phyloP scores from a whole-genome alignment of 2,797 vertebrate genomes.

The Manis crassicaudata region DNA sequence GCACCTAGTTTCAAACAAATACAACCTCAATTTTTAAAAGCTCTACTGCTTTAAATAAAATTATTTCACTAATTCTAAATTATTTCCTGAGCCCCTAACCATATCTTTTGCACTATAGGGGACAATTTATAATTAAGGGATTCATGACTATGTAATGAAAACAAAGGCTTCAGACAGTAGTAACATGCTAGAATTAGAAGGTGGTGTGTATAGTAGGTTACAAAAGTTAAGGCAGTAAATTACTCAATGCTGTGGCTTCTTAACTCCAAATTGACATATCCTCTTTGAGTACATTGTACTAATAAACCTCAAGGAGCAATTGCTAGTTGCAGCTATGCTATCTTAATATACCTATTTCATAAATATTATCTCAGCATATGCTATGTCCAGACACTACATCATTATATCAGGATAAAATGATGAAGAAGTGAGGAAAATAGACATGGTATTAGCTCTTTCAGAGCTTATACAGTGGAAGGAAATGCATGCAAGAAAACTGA shows the following conservation, averaged over 20 bases:
- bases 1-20: background rate
- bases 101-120: background rate
- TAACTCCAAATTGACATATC: background rate
- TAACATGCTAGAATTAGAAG: background rate
- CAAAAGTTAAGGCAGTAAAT: background rate
- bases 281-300: background rate
- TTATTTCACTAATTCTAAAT: constrained; percentile 29
- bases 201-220: background rate
- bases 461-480: background rate
- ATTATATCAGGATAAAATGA: background rate
- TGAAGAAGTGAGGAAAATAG: background rate
- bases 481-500: background rate
- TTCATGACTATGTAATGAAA: background rate
- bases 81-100: background rate
- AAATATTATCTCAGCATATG: background rate
- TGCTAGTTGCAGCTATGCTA: background rate
- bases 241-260: background rate
- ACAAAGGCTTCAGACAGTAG: background rate
- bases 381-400: background rate
- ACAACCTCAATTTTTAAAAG: background rate
- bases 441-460: background rate
- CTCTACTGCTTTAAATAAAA: background rate
- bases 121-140: background rate
- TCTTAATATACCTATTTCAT: background rate
- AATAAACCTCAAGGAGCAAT: background rate